A percentile compares a stretch with the other conserved stretches of the same genome.
These are phyloP conservation scores for Leptestheria dahalacensis DNA, from an alignment of 1,140 invertebrate species.

Conservation along the genomic window DNA sequence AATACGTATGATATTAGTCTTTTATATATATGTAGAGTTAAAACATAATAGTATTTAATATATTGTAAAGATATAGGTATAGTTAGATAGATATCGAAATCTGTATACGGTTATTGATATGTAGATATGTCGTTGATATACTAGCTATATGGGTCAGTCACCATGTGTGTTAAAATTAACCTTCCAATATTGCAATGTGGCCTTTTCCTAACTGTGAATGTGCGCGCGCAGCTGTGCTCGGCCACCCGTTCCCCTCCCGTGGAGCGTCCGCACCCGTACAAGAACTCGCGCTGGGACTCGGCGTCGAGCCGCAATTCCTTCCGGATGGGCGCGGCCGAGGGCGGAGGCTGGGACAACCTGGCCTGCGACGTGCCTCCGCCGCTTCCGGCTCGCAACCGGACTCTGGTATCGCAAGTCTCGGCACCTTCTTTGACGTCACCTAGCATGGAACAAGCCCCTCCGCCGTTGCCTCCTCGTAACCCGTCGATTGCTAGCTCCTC, in stretches of 20 bases:
- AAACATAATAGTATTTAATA: too few relatives aligned
- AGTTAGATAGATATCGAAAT: too few relatives aligned
- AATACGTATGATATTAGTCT: too few relatives aligned
- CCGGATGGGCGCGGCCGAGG: conserved; percentile 3
- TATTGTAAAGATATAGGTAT: too few relatives aligned
- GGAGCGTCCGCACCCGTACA: not conserved
- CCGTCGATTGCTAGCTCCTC: conserved; percentile 26
- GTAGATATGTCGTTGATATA: too few relatives aligned
- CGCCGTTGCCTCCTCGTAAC: conserved; percentile 42
- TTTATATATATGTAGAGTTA: too few relatives aligned
- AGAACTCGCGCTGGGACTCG: not conserved
- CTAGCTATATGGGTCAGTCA: too few relatives aligned
- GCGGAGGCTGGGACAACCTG: conserved; percentile 15
- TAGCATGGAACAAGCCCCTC: conserved; percentile 28
- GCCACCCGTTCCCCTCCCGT: not conserved
- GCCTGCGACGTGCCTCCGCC: conserved; percentile 21
- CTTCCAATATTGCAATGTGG: not conserved
- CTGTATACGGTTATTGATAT: too few relatives aligned
- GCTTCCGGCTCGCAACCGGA: conserved; percentile 19
- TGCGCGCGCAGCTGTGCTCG: conserved; percentile 1
- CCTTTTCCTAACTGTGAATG: not conserved
- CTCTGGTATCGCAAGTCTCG: conserved; percentile 21
- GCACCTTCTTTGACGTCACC: conserved; percentile 18
- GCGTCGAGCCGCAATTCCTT: not conserved
- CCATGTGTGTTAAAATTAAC: not conserved